phyloP scores from a whole-genome alignment of 2,113 vertebrate genomes.

The Perognathus longimembris region DNA sequence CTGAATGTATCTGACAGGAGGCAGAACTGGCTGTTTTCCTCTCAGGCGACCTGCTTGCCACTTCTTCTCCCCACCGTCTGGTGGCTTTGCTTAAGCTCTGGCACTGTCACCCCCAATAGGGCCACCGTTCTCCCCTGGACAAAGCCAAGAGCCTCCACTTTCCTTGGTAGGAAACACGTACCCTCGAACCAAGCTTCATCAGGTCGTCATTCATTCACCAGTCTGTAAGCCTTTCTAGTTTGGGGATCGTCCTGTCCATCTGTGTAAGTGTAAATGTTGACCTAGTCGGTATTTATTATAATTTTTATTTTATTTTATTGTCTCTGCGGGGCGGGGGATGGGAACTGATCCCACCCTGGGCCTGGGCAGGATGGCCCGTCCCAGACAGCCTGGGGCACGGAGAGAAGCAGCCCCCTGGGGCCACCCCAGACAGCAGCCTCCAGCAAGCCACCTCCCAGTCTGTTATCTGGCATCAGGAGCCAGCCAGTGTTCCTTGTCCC shows the following conservation, averaged over 20 bases:
- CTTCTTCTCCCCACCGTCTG: background rate
- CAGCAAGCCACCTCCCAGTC: background rate
- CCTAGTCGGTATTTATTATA: conserved; percentile 77
- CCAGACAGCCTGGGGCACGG: background rate
- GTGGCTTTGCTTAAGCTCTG: conserved; percentile 59
- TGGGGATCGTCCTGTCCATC: conserved; percentile 61
- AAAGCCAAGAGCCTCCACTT: background rate
- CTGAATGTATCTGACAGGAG: background rate
- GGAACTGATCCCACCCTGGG: conserved; percentile 12
- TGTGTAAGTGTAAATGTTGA: conserved; percentile 75
- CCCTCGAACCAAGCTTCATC: background rate
- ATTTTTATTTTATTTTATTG: conserved; percentile 79
- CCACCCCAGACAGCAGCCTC: background rate
- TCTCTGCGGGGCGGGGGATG: conserved; percentile 49
- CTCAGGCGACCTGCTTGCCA: conserved; percentile 18
- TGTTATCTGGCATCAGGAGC: conserved; percentile 5
- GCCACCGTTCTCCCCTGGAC: background rate
- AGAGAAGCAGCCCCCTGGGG: background rate
- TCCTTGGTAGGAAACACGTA: conserved; percentile 33
- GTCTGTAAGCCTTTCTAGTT: conserved; percentile 62
- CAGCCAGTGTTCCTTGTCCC: background rate
- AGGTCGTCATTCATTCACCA: conserved; percentile 36
- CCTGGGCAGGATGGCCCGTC: background rate
- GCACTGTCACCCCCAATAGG: conserved; percentile 13
- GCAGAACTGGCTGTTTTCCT: conserved; percentile 42